phyloP scores from a whole-genome alignment of 2,797 vertebrate species.

The Hoplostethus mediterraneus region DNA sequence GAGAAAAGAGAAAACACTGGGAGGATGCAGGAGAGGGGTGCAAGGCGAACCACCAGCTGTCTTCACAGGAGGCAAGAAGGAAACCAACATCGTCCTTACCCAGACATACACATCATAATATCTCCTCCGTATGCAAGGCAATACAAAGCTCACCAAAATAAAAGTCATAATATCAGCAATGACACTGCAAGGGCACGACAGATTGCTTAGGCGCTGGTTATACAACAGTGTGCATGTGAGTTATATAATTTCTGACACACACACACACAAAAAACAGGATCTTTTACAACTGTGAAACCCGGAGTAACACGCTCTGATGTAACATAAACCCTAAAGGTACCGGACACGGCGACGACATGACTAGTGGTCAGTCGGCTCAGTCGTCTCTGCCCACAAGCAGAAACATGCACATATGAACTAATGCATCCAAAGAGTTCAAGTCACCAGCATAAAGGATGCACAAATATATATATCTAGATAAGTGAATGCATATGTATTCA shows the following conservation, averaged over 20 bases:
- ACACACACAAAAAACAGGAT: not conserved
- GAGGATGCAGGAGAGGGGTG: not conserved
- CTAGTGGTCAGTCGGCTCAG: not conserved
- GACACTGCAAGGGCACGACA: not conserved
- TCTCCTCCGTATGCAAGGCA: not conserved
- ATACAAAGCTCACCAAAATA: not conserved
- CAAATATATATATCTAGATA: not conserved
- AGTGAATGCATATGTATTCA: constrained; percentile 1
- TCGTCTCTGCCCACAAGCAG: not conserved
- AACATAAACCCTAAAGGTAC: constrained; percentile 31
- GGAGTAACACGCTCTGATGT: constrained; percentile 9
- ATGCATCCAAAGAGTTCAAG: not conserved
- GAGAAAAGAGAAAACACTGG: not conserved
- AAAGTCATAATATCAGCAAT: not conserved
- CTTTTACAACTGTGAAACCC: constrained; percentile 17
- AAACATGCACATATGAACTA: not conserved
- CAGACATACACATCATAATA: not conserved
- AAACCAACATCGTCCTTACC: not conserved
- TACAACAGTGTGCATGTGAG: not conserved
- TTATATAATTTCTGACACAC: constrained; percentile 1
- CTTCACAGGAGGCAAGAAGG: constrained; percentile 3
- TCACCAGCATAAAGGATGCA: not conserved
- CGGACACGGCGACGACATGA: constrained; percentile 20
- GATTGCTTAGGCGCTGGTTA: not conserved
- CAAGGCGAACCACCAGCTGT: constrained; percentile 10